phyloP scores from a whole-genome alignment of 2,888 invertebrate species.

The Drosophila cognata region DNA sequence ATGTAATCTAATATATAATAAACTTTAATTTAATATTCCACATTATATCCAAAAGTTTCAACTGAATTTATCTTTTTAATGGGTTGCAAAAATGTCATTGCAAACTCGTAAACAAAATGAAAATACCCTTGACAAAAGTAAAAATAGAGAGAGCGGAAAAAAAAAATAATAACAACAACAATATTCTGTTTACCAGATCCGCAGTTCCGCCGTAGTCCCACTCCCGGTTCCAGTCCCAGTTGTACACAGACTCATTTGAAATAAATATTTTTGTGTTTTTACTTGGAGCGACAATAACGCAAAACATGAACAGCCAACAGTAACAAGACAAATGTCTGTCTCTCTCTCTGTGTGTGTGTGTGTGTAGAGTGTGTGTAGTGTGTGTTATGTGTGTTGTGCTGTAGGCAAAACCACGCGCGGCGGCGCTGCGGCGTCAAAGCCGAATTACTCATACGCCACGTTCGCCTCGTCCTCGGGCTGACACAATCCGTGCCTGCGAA shows the following conservation, averaged over 20 bases:
- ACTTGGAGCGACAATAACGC: conserved; percentile 80
- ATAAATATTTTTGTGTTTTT: conserved; percentile 82
- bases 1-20: neutral
- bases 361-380: conserved; percentile 15
- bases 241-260: conserved; percentile 78
- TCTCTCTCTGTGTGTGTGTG: conserved; percentile 22
- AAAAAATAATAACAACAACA: conserved; percentile 24
- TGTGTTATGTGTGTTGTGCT: conserved; percentile 40
- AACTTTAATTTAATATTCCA: neutral
- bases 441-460: conserved; percentile 79
- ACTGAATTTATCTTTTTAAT: neutral
- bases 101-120: neutral
- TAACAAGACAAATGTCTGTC: conserved; percentile 61
- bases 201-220: conserved; percentile 54
- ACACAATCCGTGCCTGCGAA: conserved; percentile 78
- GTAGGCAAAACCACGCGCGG: conserved; percentile 75
- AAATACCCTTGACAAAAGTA: neutral
- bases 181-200: conserved; percentile 70
- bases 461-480: conserved; percentile 55
- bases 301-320: conserved; percentile 71
- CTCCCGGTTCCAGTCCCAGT: conserved; percentile 61
- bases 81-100: neutral
- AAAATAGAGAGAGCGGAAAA: neutral
- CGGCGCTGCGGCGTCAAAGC: conserved; percentile 75
- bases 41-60: neutral